Conservation (phyloP, 2,797 vertebrate genomes). For the Phataginus tetradactyla region DNA sequence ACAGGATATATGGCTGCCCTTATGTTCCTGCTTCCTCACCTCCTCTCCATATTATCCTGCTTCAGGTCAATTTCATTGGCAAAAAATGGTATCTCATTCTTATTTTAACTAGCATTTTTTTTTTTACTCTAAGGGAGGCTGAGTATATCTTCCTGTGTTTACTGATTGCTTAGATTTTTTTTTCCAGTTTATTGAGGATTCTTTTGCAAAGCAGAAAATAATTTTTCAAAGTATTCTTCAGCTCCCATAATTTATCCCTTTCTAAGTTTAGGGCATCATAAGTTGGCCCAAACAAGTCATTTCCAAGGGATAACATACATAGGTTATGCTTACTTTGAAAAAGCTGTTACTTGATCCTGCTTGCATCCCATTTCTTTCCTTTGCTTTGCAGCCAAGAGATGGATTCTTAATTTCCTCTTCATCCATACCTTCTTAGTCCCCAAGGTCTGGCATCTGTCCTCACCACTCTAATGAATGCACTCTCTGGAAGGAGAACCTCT, state of each 20-base stretch:
- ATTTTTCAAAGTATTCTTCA: conserved; percentile 50
- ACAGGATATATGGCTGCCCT: background rate
- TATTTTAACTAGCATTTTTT: background rate
- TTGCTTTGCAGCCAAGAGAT: background rate
- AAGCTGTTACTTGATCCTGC: background rate
- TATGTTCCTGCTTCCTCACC: fast-evolving
- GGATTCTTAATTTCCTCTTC: background rate
- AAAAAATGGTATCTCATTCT: background rate
- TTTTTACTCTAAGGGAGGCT: background rate
- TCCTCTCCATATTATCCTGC: background rate
- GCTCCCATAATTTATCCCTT: conserved; percentile 44
- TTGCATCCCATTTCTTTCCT: background rate
- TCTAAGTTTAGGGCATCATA: background rate
- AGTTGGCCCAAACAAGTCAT: conserved; percentile 40
- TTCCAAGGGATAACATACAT: background rate
- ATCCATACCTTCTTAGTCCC: background rate
- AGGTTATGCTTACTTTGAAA: conserved; percentile 22
- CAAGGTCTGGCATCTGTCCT: background rate
- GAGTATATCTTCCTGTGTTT: background rate
- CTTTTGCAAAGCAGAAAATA: conserved; percentile 22
- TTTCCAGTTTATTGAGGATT: conserved; percentile 3
- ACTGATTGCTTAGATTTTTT: background rate
- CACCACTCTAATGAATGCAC: background rate
- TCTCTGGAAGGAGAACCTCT: background rate
- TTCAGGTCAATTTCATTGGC: background rate